phyloP scores from a whole-genome alignment of 2,113 vertebrate species.

The Pygoscelis antarcticus region DNA sequence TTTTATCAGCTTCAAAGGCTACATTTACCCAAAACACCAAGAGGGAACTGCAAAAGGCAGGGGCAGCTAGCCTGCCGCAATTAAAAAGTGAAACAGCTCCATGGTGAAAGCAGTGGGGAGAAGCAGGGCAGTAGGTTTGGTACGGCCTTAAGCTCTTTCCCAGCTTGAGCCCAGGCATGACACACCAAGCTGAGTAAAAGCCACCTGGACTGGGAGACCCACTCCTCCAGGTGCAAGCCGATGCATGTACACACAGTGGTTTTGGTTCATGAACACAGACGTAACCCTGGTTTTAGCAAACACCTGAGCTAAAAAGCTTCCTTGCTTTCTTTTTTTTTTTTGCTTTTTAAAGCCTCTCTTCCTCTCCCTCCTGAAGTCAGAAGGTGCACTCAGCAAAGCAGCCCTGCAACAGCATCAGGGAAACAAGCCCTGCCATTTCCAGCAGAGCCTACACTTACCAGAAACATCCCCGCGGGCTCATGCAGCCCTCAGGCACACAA shows the following conservation, averaged over 20 bases:
- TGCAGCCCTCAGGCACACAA: background rate
- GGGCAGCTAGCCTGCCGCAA: background rate
- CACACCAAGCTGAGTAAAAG: background rate
- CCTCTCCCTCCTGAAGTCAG: background rate
- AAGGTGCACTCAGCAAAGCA: background rate
- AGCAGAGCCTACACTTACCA: background rate
- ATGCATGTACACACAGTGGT: background rate
- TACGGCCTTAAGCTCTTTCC: background rate
- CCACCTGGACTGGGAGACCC: background rate
- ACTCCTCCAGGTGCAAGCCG: background rate
- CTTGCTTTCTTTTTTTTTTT: background rate
- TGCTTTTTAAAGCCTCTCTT: background rate
- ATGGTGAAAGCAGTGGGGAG: background rate
- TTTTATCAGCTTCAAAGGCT: background rate
- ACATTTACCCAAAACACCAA: background rate
- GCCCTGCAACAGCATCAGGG: background rate
- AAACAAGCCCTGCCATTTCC: background rate
- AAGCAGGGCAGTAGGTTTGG: background rate
- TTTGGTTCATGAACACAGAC: background rate
- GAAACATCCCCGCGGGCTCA: rapidly evolving
- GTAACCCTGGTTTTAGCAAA: background rate
- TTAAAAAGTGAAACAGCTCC: background rate
- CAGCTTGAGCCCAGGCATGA: background rate
- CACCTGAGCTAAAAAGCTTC: background rate
- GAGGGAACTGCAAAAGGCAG: background rate